Evolutionary conservation across 2,113 vertebrate genomes (phyloP).

Genomic region (Xiphophorus hellerii): DNA sequence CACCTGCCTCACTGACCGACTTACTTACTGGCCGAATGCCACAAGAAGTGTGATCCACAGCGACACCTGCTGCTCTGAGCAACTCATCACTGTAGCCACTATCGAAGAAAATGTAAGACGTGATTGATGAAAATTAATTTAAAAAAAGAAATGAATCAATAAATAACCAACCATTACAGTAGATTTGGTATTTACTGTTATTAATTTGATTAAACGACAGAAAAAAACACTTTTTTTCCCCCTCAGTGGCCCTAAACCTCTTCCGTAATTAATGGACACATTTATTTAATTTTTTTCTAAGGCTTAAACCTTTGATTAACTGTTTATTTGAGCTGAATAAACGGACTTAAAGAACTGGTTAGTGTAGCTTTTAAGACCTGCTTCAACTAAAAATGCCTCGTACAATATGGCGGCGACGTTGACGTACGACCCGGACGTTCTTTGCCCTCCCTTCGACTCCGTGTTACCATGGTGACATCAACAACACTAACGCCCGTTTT

Average conservation of each 20-base stretch:
- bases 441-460: not conserved
- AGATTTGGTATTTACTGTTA: too few relatives aligned
- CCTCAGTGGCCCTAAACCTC: too few relatives aligned
- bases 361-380: not conserved
- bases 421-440: too few relatives aligned
- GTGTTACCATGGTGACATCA: slow-evolving; percentile 69
- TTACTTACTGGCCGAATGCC: slow-evolving; percentile 24
- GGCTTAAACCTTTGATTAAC: too few relatives aligned
- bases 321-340: not conserved
- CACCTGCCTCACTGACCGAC: slow-evolving; percentile 73
- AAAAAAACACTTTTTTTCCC: too few relatives aligned
- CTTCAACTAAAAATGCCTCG: not conserved
- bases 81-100: not conserved
- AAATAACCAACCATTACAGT: too few relatives aligned
- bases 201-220: too few relatives aligned
- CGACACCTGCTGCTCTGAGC: slow-evolving; percentile 43
- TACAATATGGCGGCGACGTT: too few relatives aligned
- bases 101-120: not conserved
- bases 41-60: slow-evolving; percentile 22
- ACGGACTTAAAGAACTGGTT: not conserved
- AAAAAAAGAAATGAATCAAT: too few relatives aligned
- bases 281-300: too few relatives aligned
- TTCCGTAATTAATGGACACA: too few relatives aligned
- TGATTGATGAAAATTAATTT: too few relatives aligned
- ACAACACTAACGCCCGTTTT: slow-evolving; percentile 21